Percentiles rank a stretch among this genome's conserved stretches.
Evolutionary conservation across 2,113 vertebrate species (phyloP).

Genomic region (Aramus guarauna): DNA sequence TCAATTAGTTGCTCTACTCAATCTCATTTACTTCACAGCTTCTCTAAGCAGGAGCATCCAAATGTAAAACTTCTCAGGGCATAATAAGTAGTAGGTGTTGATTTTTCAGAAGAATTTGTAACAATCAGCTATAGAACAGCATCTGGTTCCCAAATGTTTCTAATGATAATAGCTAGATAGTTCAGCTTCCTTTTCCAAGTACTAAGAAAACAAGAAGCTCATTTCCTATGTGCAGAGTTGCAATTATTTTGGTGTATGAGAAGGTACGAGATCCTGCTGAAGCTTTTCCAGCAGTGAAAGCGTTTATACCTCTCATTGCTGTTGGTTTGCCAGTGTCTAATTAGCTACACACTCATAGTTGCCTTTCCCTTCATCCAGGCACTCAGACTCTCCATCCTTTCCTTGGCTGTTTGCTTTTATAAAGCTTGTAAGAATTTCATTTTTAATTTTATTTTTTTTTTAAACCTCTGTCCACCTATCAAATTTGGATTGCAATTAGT

Average conservation of each 20-base stretch:
- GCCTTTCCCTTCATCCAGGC: not conserved
- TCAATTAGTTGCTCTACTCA: constrained; percentile 9
- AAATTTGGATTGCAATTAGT: not conserved
- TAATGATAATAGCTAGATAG: not conserved
- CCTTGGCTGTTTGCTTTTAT: not conserved
- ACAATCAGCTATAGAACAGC: not conserved
- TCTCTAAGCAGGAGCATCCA: not conserved
- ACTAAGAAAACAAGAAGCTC: not conserved
- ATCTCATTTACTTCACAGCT: constrained; percentile 29
- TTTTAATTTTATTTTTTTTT: not conserved
- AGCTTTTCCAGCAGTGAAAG: not conserved
- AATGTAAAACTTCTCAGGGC: not conserved
- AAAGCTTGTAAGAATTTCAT: not conserved
- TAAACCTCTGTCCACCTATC: not conserved
- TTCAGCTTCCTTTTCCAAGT: not conserved
- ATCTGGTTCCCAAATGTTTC: not conserved
- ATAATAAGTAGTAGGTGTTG: not conserved
- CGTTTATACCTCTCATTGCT: not conserved
- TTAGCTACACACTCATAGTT: not conserved
- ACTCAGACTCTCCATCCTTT: not conserved
- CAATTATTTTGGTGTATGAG: not conserved
- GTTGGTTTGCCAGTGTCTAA: not conserved
- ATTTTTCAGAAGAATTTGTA: not conserved
- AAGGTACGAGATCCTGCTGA: not conserved
- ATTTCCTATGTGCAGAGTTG: not conserved